phyloP scores from a whole-genome alignment of 2,888 invertebrate species.

The Cryptops parisi region DNA sequence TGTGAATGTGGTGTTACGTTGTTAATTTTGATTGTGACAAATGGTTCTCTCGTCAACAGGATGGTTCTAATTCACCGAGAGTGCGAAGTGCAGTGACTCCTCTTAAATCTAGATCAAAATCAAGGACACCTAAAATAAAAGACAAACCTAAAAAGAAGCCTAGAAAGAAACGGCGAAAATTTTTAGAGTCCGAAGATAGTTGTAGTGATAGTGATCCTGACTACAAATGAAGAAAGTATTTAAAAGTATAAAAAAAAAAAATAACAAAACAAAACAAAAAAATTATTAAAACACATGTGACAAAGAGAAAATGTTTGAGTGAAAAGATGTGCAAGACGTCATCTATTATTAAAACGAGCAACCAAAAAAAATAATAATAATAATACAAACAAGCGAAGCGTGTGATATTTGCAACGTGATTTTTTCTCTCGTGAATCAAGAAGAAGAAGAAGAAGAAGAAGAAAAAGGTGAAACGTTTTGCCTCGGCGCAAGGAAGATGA shows the following conservation, averaged over 20 bases:
- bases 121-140: conserved; percentile 18
- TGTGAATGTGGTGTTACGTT: neutral
- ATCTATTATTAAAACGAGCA: no score
- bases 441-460: neutral
- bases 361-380: neutral
- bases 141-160: conserved; percentile 17
- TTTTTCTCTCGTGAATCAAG: neutral
- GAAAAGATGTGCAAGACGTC: no score
- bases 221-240: conserved; percentile 20
- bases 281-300: neutral
- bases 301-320: no score
- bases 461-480: neutral
- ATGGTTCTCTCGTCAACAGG: neutral
- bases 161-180: conserved; percentile 17
- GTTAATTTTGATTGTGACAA: neutral
- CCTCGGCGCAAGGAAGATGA: no score
- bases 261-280: neutral
- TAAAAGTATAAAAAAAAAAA: neutral
- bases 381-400: neutral
- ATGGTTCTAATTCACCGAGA: neutral
- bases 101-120: conserved; percentile 10
- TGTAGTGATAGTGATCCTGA: conserved; percentile 40
- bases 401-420: no score
- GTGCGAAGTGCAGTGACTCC: neutral
- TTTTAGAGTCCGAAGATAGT: conserved; percentile 37